A percentile compares a stretch with the other conserved stretches of the same genome.
phyloP scores from a whole-genome alignment of 2,888 invertebrate species.

The Junonia oenone region DNA sequence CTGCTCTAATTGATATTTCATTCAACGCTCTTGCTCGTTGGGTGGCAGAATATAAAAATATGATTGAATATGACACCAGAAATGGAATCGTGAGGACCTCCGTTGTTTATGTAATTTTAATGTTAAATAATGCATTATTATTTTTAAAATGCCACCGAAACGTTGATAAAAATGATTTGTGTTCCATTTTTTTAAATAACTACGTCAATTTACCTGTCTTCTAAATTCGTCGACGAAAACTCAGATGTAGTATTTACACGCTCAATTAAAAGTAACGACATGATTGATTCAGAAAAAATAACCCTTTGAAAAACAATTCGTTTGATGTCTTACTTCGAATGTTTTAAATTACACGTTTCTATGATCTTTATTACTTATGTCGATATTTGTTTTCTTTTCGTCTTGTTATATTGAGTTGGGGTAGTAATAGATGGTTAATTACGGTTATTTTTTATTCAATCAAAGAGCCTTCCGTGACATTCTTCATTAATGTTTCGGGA shows the following conservation, averaged over 20 bases:
- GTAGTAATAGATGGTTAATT: conserved; percentile 13
- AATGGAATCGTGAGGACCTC: conserved; percentile 35
- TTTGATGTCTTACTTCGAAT: conserved; percentile 62
- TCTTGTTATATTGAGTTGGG: conserved; percentile 9
- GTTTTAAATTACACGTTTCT: conserved; percentile 59
- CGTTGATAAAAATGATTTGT: not conserved
- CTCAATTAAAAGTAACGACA: conserved; percentile 67
- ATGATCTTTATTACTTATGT: conserved; percentile 36
- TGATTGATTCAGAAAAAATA: conserved; percentile 61
- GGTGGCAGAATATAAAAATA: conserved; percentile 67
- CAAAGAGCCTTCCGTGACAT: conserved; percentile 51
- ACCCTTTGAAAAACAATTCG: conserved; percentile 59
- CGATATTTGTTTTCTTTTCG: conserved; percentile 40
- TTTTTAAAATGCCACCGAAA: not conserved
- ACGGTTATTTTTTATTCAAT: conserved; percentile 21
- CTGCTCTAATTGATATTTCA: conserved; percentile 76
- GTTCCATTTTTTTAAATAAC: not conserved
- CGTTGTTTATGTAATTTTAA: conserved; percentile 24
- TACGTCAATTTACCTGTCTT: conserved; percentile 23
- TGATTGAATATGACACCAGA: conserved; percentile 61
- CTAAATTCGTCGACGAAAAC: conserved; percentile 23
- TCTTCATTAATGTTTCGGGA: conserved; percentile 52
- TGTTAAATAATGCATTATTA: not conserved
- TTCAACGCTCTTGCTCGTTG: conserved; percentile 67
- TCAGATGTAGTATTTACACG: conserved; percentile 53